These are phyloP conservation scores for Ranitomeya variabilis DNA, from an alignment of 2,113 vertebrate species.

Conservation along the genomic window DNA sequence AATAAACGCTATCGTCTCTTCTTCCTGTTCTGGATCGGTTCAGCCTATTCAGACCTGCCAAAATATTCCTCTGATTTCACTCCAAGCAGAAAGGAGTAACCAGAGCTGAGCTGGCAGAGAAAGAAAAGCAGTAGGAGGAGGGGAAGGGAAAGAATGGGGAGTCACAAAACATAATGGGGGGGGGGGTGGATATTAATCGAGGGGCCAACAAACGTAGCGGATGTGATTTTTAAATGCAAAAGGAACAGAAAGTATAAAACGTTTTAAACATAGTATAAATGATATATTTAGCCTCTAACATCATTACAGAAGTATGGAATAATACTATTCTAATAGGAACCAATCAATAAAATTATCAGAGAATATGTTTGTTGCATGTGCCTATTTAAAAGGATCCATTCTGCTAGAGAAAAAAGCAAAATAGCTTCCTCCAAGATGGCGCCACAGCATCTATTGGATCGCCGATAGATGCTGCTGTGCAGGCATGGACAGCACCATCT, in stretches of 20 bases:
- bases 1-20: conserved; percentile 41
- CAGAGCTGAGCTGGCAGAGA: conserved; percentile 52
- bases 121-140: neutral
- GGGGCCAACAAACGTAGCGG: neutral
- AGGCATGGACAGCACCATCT: no score
- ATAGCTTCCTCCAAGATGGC: no score
- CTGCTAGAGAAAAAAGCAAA: no score
- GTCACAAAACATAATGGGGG: neutral
- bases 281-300: neutral
- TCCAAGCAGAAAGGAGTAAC: conserved; percentile 55
- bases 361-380: no score
- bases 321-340: no score
- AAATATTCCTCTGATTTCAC: conserved; percentile 56
- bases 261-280: neutral
- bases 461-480: no score
- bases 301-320: neutral
- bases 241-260: neutral
- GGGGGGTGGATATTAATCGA: neutral
- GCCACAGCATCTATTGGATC: no score
- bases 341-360: no score
- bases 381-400: no score
- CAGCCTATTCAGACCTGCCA: conserved; percentile 47
- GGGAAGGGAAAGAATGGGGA: neutral
- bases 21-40: conserved; percentile 52
- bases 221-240: neutral